These are phyloP conservation scores for Hirundichthys speculiger DNA, from an alignment of 2,113 vertebrate species.

Conservation along the genomic window DNA sequence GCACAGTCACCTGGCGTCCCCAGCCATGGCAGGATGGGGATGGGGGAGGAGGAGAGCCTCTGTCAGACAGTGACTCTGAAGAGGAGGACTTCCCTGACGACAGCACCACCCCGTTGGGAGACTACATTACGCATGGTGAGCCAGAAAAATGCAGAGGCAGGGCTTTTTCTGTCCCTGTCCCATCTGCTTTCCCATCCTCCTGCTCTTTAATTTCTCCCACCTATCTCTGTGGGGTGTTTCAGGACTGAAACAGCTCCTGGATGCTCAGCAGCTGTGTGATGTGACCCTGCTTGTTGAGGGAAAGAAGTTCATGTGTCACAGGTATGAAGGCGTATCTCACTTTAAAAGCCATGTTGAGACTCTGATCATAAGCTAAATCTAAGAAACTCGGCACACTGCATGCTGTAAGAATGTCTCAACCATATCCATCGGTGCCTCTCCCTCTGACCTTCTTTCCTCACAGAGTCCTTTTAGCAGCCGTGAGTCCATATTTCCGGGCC, in stretches of 20 bases:
- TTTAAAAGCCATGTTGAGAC: too few relatives aligned
- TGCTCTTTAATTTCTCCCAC: neutral
- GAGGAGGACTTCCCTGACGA: slow-evolving; percentile 86
- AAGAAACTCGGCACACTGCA: neutral
- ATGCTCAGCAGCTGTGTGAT: slow-evolving; percentile 84
- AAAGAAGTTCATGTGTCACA: slow-evolving; percentile 85
- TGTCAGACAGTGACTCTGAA: slow-evolving; percentile 84
- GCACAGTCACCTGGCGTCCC: slow-evolving; percentile 80
- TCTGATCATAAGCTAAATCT: too few relatives aligned
- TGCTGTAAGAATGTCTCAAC: neutral
- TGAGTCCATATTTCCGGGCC: slow-evolving; percentile 85
- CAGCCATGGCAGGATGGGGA: slow-evolving; percentile 85
- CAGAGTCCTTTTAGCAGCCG: slow-evolving; percentile 83
- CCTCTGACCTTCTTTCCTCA: neutral
- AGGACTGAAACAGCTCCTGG: slow-evolving; percentile 84
- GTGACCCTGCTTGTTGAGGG: slow-evolving; percentile 84
- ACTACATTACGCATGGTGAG: slow-evolving; percentile 83
- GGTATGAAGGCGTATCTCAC: slow-evolving; percentile 50
- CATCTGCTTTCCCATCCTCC: neutral
- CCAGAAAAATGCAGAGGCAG: neutral
- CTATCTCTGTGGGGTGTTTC: neutral
- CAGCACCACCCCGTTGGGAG: slow-evolving; percentile 81
- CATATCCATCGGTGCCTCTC: neutral
- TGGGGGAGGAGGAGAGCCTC: slow-evolving; percentile 77
- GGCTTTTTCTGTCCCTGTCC: neutral